A percentile compares a stretch with the other conserved stretches of the same genome.
These are phyloP conservation scores for Ornithoptera alexandrae DNA, from an alignment of 2,888 invertebrate species.

Conservation along the genomic window DNA sequence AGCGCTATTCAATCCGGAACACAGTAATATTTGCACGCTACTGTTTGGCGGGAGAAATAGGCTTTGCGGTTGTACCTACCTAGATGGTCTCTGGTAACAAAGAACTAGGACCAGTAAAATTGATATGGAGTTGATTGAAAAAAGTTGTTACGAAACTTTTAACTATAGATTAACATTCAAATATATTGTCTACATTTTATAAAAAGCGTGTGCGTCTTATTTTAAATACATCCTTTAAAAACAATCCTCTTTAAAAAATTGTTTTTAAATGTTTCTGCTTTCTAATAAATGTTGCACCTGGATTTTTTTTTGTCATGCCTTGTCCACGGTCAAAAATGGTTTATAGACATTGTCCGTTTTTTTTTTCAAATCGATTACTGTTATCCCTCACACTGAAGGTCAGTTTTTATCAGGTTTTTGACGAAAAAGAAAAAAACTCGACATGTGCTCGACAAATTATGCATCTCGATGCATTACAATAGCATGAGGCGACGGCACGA, in stretches of 20 bases:
- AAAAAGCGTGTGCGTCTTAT: too few species aligned
- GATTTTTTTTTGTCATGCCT: constrained; percentile 59
- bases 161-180: too few species aligned
- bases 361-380: constrained; percentile 61
- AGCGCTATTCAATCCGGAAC: too few species aligned
- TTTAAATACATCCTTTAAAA: too few species aligned
- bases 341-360: constrained; percentile 53
- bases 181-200: too few species aligned
- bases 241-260: constrained; percentile 20
- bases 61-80: too few species aligned
- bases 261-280: constrained; percentile 47
- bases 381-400: constrained; percentile 67
- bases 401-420: constrained; percentile 65
- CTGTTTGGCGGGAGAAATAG: too few species aligned
- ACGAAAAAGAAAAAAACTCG: constrained; percentile 52
- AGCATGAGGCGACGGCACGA: constrained; percentile 59
- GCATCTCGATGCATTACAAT: constrained; percentile 75
- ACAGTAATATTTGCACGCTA: too few species aligned
- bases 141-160: too few species aligned
- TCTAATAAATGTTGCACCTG: constrained; percentile 69
- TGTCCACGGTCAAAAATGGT: constrained; percentile 74
- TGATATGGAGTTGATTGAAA: too few species aligned
- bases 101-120: too few species aligned
- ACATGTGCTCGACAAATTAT: constrained; percentile 78
- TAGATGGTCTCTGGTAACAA: too few species aligned